Evolutionary conservation across 92 coral and sea anemone species (phyloP), one percentile per base, ranked within the genome.

Genomic region (Bergia sp.): DNA sequence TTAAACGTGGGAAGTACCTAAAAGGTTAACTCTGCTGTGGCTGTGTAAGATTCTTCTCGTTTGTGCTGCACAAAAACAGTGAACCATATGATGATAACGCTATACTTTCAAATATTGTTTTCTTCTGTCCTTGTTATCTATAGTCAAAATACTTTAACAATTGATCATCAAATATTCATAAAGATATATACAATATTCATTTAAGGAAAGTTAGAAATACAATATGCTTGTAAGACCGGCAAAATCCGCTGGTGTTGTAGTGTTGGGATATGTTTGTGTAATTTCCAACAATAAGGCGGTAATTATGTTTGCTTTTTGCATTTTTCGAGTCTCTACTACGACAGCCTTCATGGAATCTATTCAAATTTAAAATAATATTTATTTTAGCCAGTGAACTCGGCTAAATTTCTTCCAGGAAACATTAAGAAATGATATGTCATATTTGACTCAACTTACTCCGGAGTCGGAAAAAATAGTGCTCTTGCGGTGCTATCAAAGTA

Each of bases 131-230:
- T 4, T 37, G 16, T 76, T 79, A 20, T 23, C 61, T 29, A 18
- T 79, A 79, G 64, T 79, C 82, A 79, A 79, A 49, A n/a, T 16
- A 79, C 65, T 79, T 73, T 79, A 49, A 12, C 42, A 79, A 50
- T 7, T 79, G 82, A 79, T 44, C 82, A 79, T 50, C 37, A 79
- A 44, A 44, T 36, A 79, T 47, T 45, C 58, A 79, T 36, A 79
- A 50, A 79, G 3, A 23, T 50, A 37, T 23, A 29, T 23, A 79
- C 82, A 50, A 79, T 79, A 20, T 50, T 79, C 43, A 73, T 61
- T 61, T 61, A 13, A 61, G 69, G 69, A 21, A 61, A 61, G 23
- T 21, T 61, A 15, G 69, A 18, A 61, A 61, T 61, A 3, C 7
- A 23, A 61, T 61, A 61, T 61, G 20, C 29, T 61, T 61, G 69